These are phyloP conservation scores for Philaethria dido DNA, from an alignment of 2,888 invertebrate species.

Conservation along the genomic window DNA sequence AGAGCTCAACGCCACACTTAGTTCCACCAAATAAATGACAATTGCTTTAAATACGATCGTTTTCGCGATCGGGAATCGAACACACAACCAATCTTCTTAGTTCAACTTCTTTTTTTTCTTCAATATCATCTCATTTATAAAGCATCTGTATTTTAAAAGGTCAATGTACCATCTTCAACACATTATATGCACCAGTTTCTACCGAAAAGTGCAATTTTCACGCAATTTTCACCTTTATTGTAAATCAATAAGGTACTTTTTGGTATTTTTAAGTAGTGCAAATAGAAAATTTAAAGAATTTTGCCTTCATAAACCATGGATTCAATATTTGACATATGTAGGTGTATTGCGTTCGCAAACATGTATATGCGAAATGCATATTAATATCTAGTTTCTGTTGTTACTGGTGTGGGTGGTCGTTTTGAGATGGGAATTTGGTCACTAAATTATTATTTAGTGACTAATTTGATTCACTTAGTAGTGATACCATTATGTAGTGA, in stretches of 20 bases:
- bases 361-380: slow-evolving; percentile 35
- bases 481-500: too few species aligned
- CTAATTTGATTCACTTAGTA: too few species aligned
- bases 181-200: slow-evolving; percentile 76
- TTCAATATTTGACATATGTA: slow-evolving; percentile 46
- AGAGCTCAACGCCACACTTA: too few species aligned
- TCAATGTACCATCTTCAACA: slow-evolving; percentile 64
- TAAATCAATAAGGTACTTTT: not conserved
- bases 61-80: too few species aligned
- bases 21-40: too few species aligned
- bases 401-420: slow-evolving; percentile 16
- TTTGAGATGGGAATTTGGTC: slow-evolving; percentile 1
- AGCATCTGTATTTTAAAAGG: slow-evolving; percentile 46
- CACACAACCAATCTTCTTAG: too few species aligned
- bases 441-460: not conserved
- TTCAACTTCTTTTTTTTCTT: too few species aligned
- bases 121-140: not conserved
- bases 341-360: slow-evolving; percentile 36
- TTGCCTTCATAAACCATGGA: slow-evolving; percentile 46
- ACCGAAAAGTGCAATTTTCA: slow-evolving; percentile 52
- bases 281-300: slow-evolving; percentile 53
- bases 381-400: slow-evolving; percentile 29
- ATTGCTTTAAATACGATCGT: too few species aligned
- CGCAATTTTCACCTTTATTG: not conserved
- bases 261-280: slow-evolving; percentile 50